Evolutionary conservation across 2,113 vertebrate genomes (phyloP).

Genomic region (Eurypyga helias): DNA sequence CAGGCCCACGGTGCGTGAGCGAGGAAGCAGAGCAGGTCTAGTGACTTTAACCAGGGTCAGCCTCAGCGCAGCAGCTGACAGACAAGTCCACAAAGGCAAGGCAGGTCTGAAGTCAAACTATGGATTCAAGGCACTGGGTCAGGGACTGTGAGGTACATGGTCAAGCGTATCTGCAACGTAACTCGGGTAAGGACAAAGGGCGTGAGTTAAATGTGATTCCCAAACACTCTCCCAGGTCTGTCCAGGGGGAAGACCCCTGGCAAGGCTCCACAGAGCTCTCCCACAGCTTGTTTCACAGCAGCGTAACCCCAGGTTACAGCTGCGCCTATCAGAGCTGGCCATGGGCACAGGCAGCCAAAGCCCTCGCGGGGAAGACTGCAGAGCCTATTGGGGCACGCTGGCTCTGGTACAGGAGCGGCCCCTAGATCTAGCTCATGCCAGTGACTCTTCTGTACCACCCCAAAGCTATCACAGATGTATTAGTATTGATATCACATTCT

Average conservation of each 20-base stretch:
- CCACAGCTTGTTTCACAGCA: background rate
- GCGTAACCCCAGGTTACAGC: background rate
- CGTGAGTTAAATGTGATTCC: background rate
- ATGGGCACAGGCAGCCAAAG: background rate
- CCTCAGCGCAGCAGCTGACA: background rate
- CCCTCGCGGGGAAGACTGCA: background rate
- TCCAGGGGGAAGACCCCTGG: background rate
- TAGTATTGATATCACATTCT: background rate
- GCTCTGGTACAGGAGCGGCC: background rate
- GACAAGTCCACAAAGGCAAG: background rate
- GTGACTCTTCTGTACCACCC: background rate
- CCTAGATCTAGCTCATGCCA: background rate
- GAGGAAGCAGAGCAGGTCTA: background rate
- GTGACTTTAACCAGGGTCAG: background rate
- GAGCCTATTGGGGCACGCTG: background rate
- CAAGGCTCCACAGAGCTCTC: background rate
- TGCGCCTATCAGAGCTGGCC: background rate
- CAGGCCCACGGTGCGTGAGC: background rate
- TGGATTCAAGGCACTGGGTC: background rate
- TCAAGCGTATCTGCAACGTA: rapidly evolving
- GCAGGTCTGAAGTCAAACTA: background rate
- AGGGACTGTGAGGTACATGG: background rate
- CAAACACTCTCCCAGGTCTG: background rate
- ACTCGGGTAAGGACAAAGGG: background rate
- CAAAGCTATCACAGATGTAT: background rate